Base-by-base conservation (phyloP, 1,140 invertebrate species). In the Megalopta genalis region DNA sequence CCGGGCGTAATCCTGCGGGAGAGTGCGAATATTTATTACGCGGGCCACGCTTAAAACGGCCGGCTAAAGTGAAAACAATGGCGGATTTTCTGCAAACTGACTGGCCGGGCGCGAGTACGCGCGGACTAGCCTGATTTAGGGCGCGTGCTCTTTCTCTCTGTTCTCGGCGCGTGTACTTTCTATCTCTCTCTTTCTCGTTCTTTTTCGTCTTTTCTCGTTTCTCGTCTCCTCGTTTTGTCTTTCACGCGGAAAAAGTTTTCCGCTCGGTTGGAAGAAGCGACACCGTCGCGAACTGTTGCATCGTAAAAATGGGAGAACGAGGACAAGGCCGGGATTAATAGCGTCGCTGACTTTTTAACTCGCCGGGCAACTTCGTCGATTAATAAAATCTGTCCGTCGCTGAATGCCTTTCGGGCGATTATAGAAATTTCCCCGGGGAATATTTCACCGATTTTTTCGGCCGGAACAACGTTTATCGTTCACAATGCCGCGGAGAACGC, bases 1-100 rank as follows among this genome's bases (percentile, higher is more conserved):
- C 85, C 84, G 90, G 87, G 83, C 85, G 86, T 88, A 88, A 88
- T 90, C 89, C 87, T 86, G 77, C 81, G 80, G 81, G 82, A 81
- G 87, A 87, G 87, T 86, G 87, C 88, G 86, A 91, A 86, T 90
- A 90, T 91, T 91, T 91, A 91, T 91, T 90, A 90, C 89, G 80
- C 85, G 87, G 86, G n/a, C 82, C 87, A 86, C 85, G 86, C 84
- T 88, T 89, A 89, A 88, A 89, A 86, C 83, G 86, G 77, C 83
- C 89, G 81, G 88, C 83, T 86, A 85, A 87, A 88, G 88, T 82
- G 89, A 88, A 91, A 91, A 91, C 90, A 91, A 91, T 90, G 87
- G 90, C 79, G 87, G 87, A 90, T 90, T 90, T 91, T 89, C 88
- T 83, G 84, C 85, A 85, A 89, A 86, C 87, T 81, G 85, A 88